Conservation (phyloP, 2,797 vertebrate species). For the Gambusia yucatana region DNA sequence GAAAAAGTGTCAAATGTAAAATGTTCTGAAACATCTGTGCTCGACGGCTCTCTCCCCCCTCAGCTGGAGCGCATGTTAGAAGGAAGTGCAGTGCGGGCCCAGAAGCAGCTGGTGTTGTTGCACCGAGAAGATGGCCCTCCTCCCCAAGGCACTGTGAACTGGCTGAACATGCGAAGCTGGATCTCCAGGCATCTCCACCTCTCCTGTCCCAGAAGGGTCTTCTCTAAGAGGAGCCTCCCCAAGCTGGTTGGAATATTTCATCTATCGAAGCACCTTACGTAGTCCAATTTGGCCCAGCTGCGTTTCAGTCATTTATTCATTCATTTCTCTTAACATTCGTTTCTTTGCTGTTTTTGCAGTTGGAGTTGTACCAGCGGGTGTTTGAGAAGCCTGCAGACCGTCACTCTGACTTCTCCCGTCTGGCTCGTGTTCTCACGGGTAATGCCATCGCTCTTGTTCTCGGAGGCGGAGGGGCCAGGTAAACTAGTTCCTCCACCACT, state of each 20-base stretch:
- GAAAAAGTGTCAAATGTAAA: conserved; percentile 11
- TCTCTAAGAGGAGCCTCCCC: conserved; percentile 89
- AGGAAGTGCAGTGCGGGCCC: conserved; percentile 90
- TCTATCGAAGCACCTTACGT: conserved; percentile 15
- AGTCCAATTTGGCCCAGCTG: background rate
- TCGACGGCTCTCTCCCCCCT: background rate
- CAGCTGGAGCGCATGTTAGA: conserved; percentile 96
- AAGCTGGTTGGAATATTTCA: conserved; percentile 84
- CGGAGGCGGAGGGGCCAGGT: conserved; percentile 95
- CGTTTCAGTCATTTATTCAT: background rate
- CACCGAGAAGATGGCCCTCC: conserved; percentile 91
- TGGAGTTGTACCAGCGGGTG: conserved; percentile 90
- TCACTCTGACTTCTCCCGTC: conserved; percentile 93
- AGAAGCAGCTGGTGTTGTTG: conserved; percentile 93
- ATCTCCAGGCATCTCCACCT: conserved; percentile 95
- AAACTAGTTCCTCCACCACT: conserved; percentile 4
- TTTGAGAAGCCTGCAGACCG: conserved; percentile 90
- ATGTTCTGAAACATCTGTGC: conserved; percentile 41
- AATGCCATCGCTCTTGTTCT: conserved; percentile 93
- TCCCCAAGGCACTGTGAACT: conserved; percentile 89
- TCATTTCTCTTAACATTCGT: background rate
- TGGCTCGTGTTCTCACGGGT: conserved; percentile 92
- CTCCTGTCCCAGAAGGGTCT: conserved; percentile 91
- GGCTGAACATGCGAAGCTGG: conserved; percentile 98
- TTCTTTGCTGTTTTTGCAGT: conserved; percentile 68